phyloP scores from a whole-genome alignment of 1,140 invertebrate genomes.

The Aphidius ervi region DNA sequence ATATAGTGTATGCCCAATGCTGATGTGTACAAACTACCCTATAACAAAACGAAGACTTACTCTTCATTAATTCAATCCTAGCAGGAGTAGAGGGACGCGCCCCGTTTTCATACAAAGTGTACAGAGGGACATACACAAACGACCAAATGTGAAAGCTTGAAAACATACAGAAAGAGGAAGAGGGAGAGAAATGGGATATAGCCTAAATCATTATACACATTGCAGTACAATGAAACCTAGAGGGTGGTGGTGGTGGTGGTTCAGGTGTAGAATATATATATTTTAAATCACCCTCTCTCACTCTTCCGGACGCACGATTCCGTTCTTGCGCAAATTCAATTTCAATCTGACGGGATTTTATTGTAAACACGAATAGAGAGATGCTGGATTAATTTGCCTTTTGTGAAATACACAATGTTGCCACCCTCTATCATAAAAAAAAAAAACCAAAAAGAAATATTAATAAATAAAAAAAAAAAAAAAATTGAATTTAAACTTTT shows the following conservation, averaged over 20 bases:
- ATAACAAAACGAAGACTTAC: conserved; percentile 12
- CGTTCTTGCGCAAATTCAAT: conserved; percentile 20
- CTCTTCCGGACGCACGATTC: conserved; percentile 1
- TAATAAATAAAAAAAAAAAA: conserved; percentile 5
- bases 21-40: background rate
- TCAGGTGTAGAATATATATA: conserved; percentile 12
- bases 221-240: conserved; percentile 1
- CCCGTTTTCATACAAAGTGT: too few species aligned
- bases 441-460: too few species aligned
- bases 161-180: background rate
- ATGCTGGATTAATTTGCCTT: conserved; percentile 18
- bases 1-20: too few species aligned
- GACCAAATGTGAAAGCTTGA: background rate
- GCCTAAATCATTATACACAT: conserved; percentile 19
- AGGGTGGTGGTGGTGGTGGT: background rate
- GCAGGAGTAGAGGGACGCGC: background rate
- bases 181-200: background rate
- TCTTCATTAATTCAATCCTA: conserved; percentile 28
- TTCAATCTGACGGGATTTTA: conserved; percentile 15
- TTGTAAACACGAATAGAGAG: conserved; percentile 16
- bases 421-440: background rate
- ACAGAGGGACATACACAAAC: too few species aligned
- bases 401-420: conserved; percentile 13
- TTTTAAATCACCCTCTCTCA: background rate
- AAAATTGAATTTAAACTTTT: background rate